Percentiles rank a stretch among this genome's conserved stretches.
These are phyloP conservation scores for Serinus canaria DNA, from an alignment of 2,113 vertebrate genomes.

Conservation along the genomic window DNA sequence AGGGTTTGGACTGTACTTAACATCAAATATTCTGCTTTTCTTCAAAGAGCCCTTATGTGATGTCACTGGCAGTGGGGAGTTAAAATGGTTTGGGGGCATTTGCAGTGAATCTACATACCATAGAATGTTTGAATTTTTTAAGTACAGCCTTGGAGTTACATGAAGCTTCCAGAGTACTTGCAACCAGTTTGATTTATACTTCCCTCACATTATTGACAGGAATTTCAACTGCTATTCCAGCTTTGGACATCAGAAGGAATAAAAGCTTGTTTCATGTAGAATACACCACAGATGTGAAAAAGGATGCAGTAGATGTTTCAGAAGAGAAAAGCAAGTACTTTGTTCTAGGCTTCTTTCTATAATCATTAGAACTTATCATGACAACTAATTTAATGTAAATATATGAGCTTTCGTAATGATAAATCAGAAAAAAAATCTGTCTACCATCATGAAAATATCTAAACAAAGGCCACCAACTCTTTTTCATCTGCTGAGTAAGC, in stretches of 20 bases:
- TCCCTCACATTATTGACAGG: background rate
- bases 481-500: background rate
- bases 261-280: background rate
- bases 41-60: background rate
- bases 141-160: background rate
- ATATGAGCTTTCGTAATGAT: background rate
- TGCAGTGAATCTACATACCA: background rate
- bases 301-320: background rate
- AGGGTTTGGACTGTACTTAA: background rate
- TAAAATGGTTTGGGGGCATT: background rate
- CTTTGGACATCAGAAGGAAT: background rate
- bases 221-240: background rate
- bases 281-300: background rate
- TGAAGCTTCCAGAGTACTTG: background rate
- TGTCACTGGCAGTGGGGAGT: background rate
- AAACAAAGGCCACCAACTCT: background rate
- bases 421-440: background rate
- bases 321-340: background rate
- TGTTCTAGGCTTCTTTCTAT: background rate
- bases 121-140: background rate
- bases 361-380: background rate
- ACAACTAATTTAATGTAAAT: background rate
- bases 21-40: background rate
- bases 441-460: background rate
- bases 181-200: background rate